Evolutionary conservation across 2,113 vertebrate species (phyloP).

Genomic region (Callospermophilus lateralis): DNA sequence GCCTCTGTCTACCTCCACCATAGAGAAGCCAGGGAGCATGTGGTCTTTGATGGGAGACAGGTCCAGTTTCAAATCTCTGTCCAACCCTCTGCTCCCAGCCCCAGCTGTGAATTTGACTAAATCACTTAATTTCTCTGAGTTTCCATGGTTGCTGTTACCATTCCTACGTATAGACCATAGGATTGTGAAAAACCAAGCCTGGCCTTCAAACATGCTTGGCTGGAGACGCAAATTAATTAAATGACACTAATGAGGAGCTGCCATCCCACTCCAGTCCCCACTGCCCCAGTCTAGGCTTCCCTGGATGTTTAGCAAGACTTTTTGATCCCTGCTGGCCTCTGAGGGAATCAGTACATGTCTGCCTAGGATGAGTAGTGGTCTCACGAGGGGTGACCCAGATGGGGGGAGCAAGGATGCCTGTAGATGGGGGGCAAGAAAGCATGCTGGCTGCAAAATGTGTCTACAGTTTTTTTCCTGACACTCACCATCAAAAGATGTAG

Average conservation of each 20-base stretch:
- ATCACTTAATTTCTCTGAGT: neutral
- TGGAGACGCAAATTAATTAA: neutral
- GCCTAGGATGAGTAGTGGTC: neutral
- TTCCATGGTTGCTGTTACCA: neutral
- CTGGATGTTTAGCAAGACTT: neutral
- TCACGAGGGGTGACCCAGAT: neutral
- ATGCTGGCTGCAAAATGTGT: neutral
- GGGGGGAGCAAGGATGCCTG: too few species aligned
- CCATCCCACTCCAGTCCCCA: fast-evolving
- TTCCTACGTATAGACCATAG: neutral
- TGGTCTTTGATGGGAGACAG: neutral
- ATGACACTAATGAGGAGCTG: neutral
- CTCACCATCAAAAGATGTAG: neutral
- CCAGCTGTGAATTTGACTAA: neutral
- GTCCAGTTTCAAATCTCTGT: neutral
- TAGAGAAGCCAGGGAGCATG: neutral
- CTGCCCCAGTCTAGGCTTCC: neutral
- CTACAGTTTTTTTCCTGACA: neutral
- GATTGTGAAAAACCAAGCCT: neutral
- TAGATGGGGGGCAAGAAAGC: neutral
- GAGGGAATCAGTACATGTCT: neutral
- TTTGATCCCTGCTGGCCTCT: neutral
- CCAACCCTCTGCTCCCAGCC: fast-evolving
- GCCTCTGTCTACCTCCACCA: too few species aligned
- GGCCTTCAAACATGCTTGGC: neutral